Evolutionary conservation across 2,113 vertebrate genomes (phyloP).

Genomic region (Elephas maximus): DNA sequence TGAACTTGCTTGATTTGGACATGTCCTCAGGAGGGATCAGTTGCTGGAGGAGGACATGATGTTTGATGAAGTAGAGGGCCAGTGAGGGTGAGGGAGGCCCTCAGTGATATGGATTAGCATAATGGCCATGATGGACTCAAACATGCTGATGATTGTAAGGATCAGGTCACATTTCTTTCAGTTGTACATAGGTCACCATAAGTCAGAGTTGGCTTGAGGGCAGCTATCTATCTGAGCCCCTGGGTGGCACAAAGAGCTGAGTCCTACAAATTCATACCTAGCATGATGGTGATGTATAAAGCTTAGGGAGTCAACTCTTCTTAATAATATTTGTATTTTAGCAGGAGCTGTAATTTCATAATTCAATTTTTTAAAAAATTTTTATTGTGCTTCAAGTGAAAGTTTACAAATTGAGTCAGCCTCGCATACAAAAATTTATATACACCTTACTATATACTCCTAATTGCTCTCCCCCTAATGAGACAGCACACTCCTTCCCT

Average conservation of each 20-base stretch:
- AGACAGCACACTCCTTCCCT: too few relatives aligned
- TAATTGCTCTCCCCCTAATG: too few relatives aligned
- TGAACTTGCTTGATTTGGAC: background rate
- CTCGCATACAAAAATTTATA: too few relatives aligned
- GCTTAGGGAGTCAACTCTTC: background rate
- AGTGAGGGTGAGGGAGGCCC: background rate
- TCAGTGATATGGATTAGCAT: background rate
- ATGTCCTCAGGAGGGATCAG: background rate
- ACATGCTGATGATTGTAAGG: background rate
- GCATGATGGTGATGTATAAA: background rate
- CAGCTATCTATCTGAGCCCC: background rate
- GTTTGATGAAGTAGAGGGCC: background rate
- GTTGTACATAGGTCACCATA: background rate
- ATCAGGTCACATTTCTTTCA: background rate
- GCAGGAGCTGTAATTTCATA: background rate
- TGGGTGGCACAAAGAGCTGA: background rate
- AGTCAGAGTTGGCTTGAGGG: too few relatives aligned
- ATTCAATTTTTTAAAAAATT: too few relatives aligned
- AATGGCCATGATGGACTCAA: background rate
- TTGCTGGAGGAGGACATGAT: background rate
- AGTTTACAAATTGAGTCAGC: too few relatives aligned
- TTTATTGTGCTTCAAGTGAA: too few relatives aligned
- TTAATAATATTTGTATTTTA: background rate
- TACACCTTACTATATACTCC: too few relatives aligned
- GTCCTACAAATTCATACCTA: background rate